These are phyloP conservation scores for Aphis gossypii DNA, from an alignment of 1,140 invertebrate species.

Conservation along the genomic window DNA sequence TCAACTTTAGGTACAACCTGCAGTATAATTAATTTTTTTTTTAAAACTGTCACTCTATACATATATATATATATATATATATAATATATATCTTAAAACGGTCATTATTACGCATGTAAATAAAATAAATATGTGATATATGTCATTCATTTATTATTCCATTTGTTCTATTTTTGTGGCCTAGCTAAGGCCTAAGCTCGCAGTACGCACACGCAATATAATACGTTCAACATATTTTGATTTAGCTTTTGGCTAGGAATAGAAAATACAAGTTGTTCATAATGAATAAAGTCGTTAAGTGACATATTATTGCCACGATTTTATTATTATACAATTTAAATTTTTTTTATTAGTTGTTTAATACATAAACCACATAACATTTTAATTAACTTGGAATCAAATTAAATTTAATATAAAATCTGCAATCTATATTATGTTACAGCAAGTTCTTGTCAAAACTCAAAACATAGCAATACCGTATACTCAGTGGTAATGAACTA, in stretches of 20 bases:
- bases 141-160: background rate
- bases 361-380: background rate
- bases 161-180: constrained; percentile 9
- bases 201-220: background rate
- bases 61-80: no score
- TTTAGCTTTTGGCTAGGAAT: background rate
- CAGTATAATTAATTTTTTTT: no score
- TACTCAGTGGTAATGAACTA: background rate
- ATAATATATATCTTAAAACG: no score
- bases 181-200: background rate
- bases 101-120: background rate
- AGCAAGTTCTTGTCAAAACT: background rate
- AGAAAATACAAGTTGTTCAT: background rate
- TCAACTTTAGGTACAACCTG: no score
- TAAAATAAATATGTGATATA: background rate
- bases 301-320: background rate
- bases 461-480: background rate
- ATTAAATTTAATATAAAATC: background rate
- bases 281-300: background rate
- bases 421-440: background rate
- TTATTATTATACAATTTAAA: background rate
- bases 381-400: background rate
- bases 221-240: constrained; percentile 4
- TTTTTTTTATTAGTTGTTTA: background rate
- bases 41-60: no score